These are phyloP conservation scores for Centropus bengalensis DNA, from an alignment of 2,113 vertebrate genomes.

Conservation along the genomic window DNA sequence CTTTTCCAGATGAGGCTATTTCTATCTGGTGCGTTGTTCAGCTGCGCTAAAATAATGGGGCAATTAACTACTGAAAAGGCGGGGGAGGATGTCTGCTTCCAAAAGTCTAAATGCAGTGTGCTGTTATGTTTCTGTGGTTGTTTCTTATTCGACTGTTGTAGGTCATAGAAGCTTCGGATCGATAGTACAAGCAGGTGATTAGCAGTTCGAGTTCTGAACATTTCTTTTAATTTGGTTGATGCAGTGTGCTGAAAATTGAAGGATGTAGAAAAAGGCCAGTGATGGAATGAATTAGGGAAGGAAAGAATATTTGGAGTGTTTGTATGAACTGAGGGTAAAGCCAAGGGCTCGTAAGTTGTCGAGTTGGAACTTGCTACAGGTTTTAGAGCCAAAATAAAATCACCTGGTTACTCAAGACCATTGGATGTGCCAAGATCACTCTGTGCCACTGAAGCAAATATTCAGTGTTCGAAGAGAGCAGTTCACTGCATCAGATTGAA, in stretches of 20 bases:
- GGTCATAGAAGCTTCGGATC: not conserved
- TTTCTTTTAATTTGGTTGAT: not conserved
- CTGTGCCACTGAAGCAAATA: not conserved
- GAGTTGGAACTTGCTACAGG: not conserved
- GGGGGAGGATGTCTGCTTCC: not conserved
- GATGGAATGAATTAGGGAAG: not conserved
- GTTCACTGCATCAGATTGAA: not conserved
- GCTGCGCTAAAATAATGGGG: not conserved
- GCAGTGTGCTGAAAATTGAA: not conserved
- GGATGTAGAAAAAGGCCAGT: not conserved
- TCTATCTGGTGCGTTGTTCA: not conserved
- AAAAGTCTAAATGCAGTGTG: not conserved
- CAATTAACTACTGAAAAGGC: not conserved
- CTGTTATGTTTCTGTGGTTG: not conserved
- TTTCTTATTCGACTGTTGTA: not conserved
- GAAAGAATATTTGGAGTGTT: not conserved
- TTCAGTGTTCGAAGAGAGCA: not conserved
- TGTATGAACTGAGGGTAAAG: not conserved
- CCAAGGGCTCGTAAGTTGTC: not conserved
- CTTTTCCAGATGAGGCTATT: not conserved
- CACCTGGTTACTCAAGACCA: not conserved
- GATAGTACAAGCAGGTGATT: slow-evolving; percentile 32
- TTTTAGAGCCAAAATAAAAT: not conserved
- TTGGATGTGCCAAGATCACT: not conserved
- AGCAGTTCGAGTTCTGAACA: not conserved